A percentile compares a stretch with the other conserved stretches of the same genome.
These are phyloP conservation scores for Axinella damicornis DNA, from an alignment of 37 sponge, comb jelly and placozoan species.

Conservation along the genomic window DNA sequence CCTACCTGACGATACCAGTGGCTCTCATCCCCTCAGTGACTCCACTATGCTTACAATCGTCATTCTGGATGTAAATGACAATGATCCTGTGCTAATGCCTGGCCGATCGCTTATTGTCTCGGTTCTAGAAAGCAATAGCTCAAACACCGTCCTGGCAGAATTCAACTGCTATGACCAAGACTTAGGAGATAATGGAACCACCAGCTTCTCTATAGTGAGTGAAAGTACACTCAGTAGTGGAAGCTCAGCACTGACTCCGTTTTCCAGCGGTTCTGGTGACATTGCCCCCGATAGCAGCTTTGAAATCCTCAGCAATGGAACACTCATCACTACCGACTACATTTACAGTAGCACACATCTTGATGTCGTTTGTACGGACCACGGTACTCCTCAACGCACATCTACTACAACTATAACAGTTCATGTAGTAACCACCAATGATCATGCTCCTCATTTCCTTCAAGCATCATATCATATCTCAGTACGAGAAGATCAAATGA, in stretches of 20 bases:
- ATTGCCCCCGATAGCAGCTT: too few species aligned
- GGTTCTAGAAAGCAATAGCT: slow-evolving; percentile 1
- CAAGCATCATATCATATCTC: neutral
- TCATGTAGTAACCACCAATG: slow-evolving; percentile 34
- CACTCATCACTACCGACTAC: slow-evolving; percentile 19
- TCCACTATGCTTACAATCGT: slow-evolving; percentile 41
- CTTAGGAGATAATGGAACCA: slow-evolving; percentile 27
- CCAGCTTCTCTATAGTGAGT: slow-evolving; percentile 30
- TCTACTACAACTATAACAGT: slow-evolving; percentile 22
- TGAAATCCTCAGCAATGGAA: too few species aligned
- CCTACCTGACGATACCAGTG: slow-evolving; percentile 48
- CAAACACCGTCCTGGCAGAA: neutral
- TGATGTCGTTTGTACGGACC: slow-evolving; percentile 43
- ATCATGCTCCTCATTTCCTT: slow-evolving; percentile 54
- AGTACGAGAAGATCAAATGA: slow-evolving; percentile 29
- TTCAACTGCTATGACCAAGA: slow-evolving; percentile 63
- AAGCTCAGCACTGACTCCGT: too few species aligned
- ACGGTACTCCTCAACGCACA: slow-evolving; percentile 51
- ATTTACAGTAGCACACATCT: slow-evolving; percentile 4
- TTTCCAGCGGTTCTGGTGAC: too few species aligned
- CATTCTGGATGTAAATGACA: slow-evolving; percentile 75
- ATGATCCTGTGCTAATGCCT: slow-evolving; percentile 47
- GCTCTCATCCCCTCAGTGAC: slow-evolving; percentile 24
- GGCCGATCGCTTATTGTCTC: neutral
- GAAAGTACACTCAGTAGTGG: neutral